Percentiles rank a stretch among this genome's conserved stretches.
These are phyloP conservation scores for Diprion similis DNA, from an alignment of 1,140 invertebrate genomes.

Conservation along the genomic window DNA sequence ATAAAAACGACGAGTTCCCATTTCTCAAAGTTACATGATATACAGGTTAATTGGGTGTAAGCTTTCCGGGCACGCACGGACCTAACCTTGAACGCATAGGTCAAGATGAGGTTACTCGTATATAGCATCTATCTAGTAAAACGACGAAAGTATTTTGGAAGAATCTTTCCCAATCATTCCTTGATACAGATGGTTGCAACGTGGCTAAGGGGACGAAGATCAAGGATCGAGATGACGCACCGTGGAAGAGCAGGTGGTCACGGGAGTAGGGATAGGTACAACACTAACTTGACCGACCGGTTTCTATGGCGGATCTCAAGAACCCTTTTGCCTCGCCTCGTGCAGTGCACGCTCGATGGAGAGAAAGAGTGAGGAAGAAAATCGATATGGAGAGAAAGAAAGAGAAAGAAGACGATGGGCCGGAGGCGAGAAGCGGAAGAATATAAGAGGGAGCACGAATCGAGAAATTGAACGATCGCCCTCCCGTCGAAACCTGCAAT, in stretches of 20 bases:
- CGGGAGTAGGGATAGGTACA: not conserved
- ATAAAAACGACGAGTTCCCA: too few relatives aligned
- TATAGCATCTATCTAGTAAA: too few relatives aligned
- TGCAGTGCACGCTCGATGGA: not conserved
- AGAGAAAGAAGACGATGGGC: too few relatives aligned
- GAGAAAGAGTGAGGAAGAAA: not conserved
- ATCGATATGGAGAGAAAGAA: not conserved
- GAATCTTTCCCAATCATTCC: too few relatives aligned
- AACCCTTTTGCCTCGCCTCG: not conserved
- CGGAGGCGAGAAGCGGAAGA: not conserved
- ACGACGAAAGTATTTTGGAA: too few relatives aligned
- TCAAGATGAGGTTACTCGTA: too few relatives aligned
- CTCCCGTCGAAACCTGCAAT: too few relatives aligned
- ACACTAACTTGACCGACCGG: conserved; percentile 6
- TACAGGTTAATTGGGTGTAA: too few relatives aligned
- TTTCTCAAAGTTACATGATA: too few relatives aligned
- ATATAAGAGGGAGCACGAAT: not conserved
- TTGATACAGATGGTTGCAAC: too few relatives aligned
- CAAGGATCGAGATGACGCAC: not conserved
- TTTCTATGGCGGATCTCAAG: conserved; percentile 1
- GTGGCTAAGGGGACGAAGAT: not conserved
- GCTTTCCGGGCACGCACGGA: too few relatives aligned
- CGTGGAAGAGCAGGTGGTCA: conserved; percentile 4
- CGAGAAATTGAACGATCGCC: not conserved
- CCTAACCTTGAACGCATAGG: too few relatives aligned